Percentiles rank a stretch among this genome's conserved stretches.
phyloP scores from a whole-genome alignment of 2,888 invertebrate genomes.

The Aphodius granarius region DNA sequence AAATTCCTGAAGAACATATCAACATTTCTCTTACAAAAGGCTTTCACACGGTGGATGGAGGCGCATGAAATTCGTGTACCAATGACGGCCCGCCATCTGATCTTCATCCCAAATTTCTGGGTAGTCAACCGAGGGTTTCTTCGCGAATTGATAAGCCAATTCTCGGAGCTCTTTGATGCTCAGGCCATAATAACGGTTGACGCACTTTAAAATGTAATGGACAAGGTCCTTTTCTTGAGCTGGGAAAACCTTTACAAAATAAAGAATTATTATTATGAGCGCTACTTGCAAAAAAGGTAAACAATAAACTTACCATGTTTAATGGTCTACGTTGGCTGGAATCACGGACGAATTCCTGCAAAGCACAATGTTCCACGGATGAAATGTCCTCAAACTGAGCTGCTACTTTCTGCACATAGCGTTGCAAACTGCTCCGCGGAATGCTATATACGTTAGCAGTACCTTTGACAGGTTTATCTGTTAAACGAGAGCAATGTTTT shows the following conservation, averaged over 20 bases:
- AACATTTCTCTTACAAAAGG: slow-evolving; percentile 25
- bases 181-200: slow-evolving; percentile 20
- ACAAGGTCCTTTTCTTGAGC: slow-evolving; percentile 4
- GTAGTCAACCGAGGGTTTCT: slow-evolving; percentile 16
- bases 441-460: background rate
- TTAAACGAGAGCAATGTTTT: too few species aligned
- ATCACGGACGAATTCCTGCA: background rate
- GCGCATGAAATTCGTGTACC: slow-evolving; percentile 1
- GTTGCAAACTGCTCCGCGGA: background rate
- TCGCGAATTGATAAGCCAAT: slow-evolving; percentile 26
- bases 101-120: slow-evolving; percentile 17
- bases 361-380: background rate
- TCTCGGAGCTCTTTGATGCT: slow-evolving; percentile 22
- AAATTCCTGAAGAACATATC: slow-evolving; percentile 19
- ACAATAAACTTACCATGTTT: background rate
- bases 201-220: slow-evolving; percentile 6
- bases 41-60: slow-evolving; percentile 40
- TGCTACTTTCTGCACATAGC: background rate
- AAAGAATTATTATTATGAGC: background rate
- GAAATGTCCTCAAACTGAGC: background rate
- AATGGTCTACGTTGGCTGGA: background rate
- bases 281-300: background rate
- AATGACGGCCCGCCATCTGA: slow-evolving; percentile 5
- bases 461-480: too few species aligned
- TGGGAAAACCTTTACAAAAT: background rate